Evolutionary conservation across 2,888 invertebrate genomes (phyloP), one percentile per base, ranked within the genome.

Genomic region (Mythimna vitellina): DNA sequence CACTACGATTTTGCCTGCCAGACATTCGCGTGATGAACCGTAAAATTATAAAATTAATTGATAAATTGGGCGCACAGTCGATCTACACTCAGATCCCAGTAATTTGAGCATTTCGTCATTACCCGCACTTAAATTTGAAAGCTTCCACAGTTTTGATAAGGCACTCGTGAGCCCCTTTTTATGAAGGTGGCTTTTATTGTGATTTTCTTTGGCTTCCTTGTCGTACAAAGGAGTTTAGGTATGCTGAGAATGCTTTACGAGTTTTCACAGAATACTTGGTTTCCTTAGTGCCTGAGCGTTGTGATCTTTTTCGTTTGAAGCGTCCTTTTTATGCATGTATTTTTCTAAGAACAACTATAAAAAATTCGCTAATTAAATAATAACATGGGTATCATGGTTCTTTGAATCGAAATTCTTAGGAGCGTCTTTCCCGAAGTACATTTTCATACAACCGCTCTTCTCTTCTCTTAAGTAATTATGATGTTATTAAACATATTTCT

Each of bases 121-220:
- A 84, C 66, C 56, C 56, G 57, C 77, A 83, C 74, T 86, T 76
- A 75, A 68, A 67, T 70, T 81, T 83, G 70, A 84, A 81, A 86
- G 84, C 79, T 64, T 71, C 54, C 49, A 51, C 58, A 53, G 51
- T 80, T 82, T 74, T 76, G 70, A 72, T 73, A 78, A 83, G 80
- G 74, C 62, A 76, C 70, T 76, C 57, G 76, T 80, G 74, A 57
- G 51, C 49, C 51, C 29, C 56, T 20, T 80, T 77, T 64, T 76
- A 46, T 53, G 57, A 53, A 68, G 76, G 64, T 69, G 42, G 57
- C 62, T 70, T 60, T 65, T 66, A 70, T 70, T 70, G 70, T 70
- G 58, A 65, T 70, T 76, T 81, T 70, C 65, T 58, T 62, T 58
- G 42, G n/a, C 46, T 78, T 76, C 32, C 51, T 12, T 79, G 62